phyloP scores from a whole-genome alignment of 2,113 vertebrate species.

The Hyaena hyaena region DNA sequence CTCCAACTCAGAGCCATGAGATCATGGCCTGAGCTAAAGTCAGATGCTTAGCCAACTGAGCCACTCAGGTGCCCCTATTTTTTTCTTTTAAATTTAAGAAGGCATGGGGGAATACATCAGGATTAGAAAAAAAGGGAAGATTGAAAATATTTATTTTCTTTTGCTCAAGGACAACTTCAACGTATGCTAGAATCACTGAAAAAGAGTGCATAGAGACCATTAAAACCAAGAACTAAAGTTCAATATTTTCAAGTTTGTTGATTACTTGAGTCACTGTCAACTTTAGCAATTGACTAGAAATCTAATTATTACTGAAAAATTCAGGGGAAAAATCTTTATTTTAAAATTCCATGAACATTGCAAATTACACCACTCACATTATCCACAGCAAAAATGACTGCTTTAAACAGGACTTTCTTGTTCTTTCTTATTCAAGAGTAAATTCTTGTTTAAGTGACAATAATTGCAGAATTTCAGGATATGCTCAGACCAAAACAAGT shows the following conservation, averaged over 20 bases:
- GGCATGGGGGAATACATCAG: background rate
- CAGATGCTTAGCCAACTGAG: no score
- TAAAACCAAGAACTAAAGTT: conserved; percentile 17
- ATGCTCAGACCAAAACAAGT: background rate
- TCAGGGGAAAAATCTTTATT: background rate
- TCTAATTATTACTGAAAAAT: conserved; percentile 45
- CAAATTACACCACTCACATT: background rate
- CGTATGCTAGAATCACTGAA: background rate
- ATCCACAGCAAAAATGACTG: background rate
- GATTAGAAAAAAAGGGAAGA: background rate
- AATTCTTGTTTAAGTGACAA: background rate
- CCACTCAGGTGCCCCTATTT: background rate
- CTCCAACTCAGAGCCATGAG: no score
- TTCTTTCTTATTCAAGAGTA: background rate
- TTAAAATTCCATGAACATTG: conserved; percentile 8
- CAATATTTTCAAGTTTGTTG: background rate
- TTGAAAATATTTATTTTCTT: conserved; percentile 4
- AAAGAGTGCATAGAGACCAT: background rate
- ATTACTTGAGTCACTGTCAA: background rate
- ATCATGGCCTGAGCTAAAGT: no score
- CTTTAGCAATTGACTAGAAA: background rate
- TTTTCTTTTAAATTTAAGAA: background rate
- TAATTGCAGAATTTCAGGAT: background rate
- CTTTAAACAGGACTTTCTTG: conserved; percentile 14
- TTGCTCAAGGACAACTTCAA: background rate